Conservation (phyloP, 2,113 vertebrate species). For the Lycaon pictus region DNA sequence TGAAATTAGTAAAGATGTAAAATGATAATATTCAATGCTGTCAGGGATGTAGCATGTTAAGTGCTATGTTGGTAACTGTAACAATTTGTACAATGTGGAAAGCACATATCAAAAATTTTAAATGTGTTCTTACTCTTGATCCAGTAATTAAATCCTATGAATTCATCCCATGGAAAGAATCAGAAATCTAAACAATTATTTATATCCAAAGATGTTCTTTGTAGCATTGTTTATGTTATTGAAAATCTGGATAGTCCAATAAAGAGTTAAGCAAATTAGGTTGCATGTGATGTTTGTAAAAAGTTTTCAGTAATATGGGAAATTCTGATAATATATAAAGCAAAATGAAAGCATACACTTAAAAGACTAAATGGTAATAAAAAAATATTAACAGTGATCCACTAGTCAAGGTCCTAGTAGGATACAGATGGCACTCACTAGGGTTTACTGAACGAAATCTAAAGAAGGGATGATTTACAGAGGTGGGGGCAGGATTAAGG, state of each 20-base stretch:
- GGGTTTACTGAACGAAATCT: background rate
- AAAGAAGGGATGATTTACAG: background rate
- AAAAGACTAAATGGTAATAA: slow-evolving; percentile 34
- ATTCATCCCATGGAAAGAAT: slow-evolving; percentile 21
- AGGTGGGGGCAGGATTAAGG: background rate
- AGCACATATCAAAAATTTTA: slow-evolving; percentile 10
- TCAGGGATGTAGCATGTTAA: background rate
- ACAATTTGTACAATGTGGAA: background rate
- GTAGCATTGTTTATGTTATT: slow-evolving; percentile 11
- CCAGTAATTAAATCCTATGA: slow-evolving; percentile 1
- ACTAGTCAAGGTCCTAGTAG: background rate
- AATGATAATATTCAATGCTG: slow-evolving; percentile 11
- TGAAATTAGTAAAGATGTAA: background rate
- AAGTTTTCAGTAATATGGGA: background rate
- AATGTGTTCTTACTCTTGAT: slow-evolving; percentile 24
- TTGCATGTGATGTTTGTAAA: slow-evolving; percentile 20
- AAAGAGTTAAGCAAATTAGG: slow-evolving; percentile 42
- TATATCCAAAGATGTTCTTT: slow-evolving; percentile 25
- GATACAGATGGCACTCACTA: background rate
- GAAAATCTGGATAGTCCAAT: slow-evolving; percentile 2
- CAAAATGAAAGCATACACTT: background rate
- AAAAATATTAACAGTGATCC: background rate
- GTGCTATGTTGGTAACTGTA: background rate
- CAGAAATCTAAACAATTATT: slow-evolving; percentile 41
- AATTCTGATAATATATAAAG: background rate